These are phyloP conservation scores for Xerus rutilus DNA, from an alignment of 2,797 vertebrate species.

Conservation along the genomic window DNA sequence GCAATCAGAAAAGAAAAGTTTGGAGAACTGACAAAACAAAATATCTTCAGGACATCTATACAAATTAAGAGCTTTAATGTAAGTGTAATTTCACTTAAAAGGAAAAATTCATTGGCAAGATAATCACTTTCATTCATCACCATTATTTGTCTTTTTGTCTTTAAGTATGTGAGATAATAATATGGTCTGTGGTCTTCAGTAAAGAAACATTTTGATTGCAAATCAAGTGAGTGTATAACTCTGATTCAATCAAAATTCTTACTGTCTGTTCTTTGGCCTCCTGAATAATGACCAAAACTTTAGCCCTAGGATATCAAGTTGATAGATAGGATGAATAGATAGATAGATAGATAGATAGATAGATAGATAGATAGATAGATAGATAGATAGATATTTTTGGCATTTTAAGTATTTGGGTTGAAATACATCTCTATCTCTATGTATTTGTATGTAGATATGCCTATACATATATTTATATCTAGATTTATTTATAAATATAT, in stretches of 20 bases:
- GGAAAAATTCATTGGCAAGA: conserved; percentile 62
- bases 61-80: conserved; percentile 58
- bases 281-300: conserved; percentile 64
- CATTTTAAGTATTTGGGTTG: conserved; percentile 27
- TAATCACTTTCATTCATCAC: conserved; percentile 64
- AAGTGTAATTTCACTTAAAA: conserved; percentile 70
- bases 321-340: no score
- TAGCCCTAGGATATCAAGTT: not conserved
- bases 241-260: conserved; percentile 62
- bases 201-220: conserved; percentile 79
- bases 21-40: conserved; percentile 70
- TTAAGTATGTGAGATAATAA: conserved; percentile 68
- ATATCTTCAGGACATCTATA: conserved; percentile 78
- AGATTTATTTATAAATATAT: not conserved
- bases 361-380: not conserved
- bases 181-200: conserved; percentile 73
- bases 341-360: not conserved
- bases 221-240: conserved; percentile 70
- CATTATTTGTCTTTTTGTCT: conserved; percentile 71
- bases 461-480: not conserved
- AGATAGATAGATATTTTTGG: not conserved
- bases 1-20: conserved; percentile 77
- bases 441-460: not conserved
- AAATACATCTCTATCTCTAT: not conserved
- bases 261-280: conserved; percentile 50